Base-by-base conservation (phyloP, 2,797 vertebrate species). In the Ceryle rudis region DNA sequence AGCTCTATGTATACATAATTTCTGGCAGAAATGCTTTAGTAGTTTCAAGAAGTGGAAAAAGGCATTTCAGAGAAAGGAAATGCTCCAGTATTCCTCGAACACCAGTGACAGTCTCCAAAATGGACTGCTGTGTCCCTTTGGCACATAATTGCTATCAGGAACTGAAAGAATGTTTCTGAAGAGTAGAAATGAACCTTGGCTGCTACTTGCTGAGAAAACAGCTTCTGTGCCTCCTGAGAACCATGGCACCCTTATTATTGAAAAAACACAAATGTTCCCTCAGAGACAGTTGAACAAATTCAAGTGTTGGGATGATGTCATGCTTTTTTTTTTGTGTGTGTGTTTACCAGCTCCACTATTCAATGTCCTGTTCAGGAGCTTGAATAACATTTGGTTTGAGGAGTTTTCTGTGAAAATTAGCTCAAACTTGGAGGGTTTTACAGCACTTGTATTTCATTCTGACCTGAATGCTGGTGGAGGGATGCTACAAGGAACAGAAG, bases 141-240 rank as follows among this genome's bases (percentile, higher is more conserved):
- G 67, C 67, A 65, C 13, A 2, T 31, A 89, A 54, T 29, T 82
- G 71, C 71, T 41, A 28, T 25, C 71, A 57, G 67, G 66, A 91
- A 73, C 71, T 89, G 64, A 84, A 93, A 93, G 37, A 26, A 10
- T 16, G 64, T 85, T 96, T 57, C 89, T 89, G 75, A 93, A 92
- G 62, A 81, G 62, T 15, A 62, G 35, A 87, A 92, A 81, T 71
- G 44, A 87, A 65, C 22, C 19, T 80, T 5, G 2, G 35, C 25
- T 88, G 19, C 39, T 72, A 9, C 26, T 12, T 89, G 35, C 61
- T 86, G 55, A 84, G 78, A 93, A 94, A 92, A 82, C 19, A 42
- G 81, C 23, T 91, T 74, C 83, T 81, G 83, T 82, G 35, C 21
- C 52, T 95, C 44, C 65, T 65, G 65, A 67, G 44, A 96, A 18